Base-by-base conservation (phyloP, 2,113 vertebrate species). In the Hippocampus barbouri region DNA sequence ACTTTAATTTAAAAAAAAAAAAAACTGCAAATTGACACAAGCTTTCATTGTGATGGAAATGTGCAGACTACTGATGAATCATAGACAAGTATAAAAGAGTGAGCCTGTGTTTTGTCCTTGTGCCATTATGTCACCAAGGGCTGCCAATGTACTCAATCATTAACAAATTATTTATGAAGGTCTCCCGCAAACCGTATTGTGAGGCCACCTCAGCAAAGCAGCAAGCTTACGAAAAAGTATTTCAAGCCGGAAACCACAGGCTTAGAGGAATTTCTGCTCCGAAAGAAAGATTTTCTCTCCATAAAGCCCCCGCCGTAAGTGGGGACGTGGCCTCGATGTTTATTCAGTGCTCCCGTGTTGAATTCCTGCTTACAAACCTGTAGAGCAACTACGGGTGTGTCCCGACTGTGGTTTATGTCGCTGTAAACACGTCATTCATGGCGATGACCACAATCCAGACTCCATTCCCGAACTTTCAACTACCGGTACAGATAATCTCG, bases 221-320 rank as follows among this genome's bases (percentile, higher is more conserved):
- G 66, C 53, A 73, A 78, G 62, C 47, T 82, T 76, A 73, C 41
- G 41, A 73, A 51, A 78, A 70, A 47, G 53, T 23, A 25, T 75
- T 72, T 78, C 49, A 77, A 75, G 84, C 81, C 64, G 66, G 74
- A 85, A 88, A 76, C 70, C 57, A 20, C 78, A 84, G 74, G 72
- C 75, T 72, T 76, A 64, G 47, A 64, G 73, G 78, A 83, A 80
- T 76, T 68, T 77, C 53, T 54, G 75, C 25, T 71, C 71, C 70
- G 74, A 75, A 83, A 72, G 12, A 68, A 66, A 66, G 66, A 83
- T 71, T 79, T 86, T 75, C 63, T 68, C 30, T 57, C 34, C 15
- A 15, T 68, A 76, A 88, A 79, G 66, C 69, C 45, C 45, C 49
- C 81, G 62, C 81, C 34, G 34, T 38, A 74, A 87, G 70, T 30